Evolutionary conservation across 2,113 vertebrate species (phyloP).

Genomic region (Nibea albiflora): DNA sequence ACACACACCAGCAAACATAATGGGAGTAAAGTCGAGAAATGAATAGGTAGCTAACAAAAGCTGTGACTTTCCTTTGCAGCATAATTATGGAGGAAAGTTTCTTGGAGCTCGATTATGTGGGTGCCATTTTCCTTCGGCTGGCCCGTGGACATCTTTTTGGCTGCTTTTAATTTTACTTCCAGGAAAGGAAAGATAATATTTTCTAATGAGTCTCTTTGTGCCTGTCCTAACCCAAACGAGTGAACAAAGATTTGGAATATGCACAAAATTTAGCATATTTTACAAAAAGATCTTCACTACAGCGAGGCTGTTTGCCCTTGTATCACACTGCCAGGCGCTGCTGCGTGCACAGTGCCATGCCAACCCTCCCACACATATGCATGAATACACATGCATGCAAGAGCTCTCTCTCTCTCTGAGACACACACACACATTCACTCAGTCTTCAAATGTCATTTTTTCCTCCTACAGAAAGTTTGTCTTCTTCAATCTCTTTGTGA

Average conservation of each 20-base stretch:
- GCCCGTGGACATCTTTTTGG: background rate
- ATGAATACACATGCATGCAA: conserved; percentile 8
- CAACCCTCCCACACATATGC: conserved; percentile 52
- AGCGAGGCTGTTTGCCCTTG: conserved; percentile 49
- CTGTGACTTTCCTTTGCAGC: background rate
- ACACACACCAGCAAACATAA: background rate
- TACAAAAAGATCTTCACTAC: conserved; percentile 44
- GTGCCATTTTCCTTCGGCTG: background rate
- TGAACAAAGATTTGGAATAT: conserved; percentile 49
- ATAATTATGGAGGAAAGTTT: background rate
- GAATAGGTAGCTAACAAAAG: background rate
- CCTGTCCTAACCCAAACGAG: conserved; percentile 10
- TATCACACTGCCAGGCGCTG: conserved; percentile 29
- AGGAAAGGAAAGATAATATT: conserved; percentile 41
- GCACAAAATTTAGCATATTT: conserved; percentile 55
- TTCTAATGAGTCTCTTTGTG: conserved; percentile 43
- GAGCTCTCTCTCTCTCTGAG: background rate
- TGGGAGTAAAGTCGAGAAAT: background rate
- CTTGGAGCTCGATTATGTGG: background rate
- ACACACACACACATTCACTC: background rate
- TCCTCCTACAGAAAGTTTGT: conserved; percentile 52
- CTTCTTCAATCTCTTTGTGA: conserved; percentile 21
- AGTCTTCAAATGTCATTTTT: conserved; percentile 28
- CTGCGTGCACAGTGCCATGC: conserved; percentile 35
- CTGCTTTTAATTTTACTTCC: conserved; percentile 10